Conservation (phyloP, 2,888 invertebrate species). For the Thera britannica region DNA sequence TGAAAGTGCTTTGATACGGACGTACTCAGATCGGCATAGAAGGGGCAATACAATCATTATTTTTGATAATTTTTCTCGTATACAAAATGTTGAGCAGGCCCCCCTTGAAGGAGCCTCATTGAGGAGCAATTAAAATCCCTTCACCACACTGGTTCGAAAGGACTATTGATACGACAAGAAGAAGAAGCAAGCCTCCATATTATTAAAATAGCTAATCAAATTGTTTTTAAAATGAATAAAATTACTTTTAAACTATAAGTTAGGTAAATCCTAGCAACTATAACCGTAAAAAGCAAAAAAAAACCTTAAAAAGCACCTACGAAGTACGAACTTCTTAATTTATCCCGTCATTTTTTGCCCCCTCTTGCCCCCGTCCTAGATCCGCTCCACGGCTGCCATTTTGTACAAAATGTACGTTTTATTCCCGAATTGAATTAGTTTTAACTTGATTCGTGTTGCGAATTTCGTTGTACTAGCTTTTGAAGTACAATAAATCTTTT, state of each 20-base stretch:
- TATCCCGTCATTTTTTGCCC: neutral
- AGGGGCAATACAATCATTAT: constrained; percentile 2
- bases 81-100: too few species aligned
- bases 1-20: constrained; percentile 29
- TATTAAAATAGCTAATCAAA: too few species aligned
- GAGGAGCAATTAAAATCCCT: too few species aligned
- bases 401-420: constrained; percentile 34
- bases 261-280: too few species aligned
- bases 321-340: neutral
- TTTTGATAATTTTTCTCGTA: neutral
- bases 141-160: too few species aligned
- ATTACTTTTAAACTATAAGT: too few species aligned
- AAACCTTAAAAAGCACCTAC: neutral
- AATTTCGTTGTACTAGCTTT: constrained; percentile 41
- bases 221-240: too few species aligned
- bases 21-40: constrained; percentile 18
- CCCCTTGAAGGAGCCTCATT: too few species aligned
- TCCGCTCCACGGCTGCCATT: constrained; percentile 18
- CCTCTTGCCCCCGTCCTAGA: constrained; percentile 3
- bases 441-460: constrained; percentile 38
- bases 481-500: constrained; percentile 40
- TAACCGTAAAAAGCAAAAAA: too few species aligned
- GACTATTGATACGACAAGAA: too few species aligned
- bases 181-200: too few species aligned
- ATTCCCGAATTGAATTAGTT: constrained; percentile 40